phyloP scores from a whole-genome alignment of 1,140 invertebrate genomes.

The Aphidius ervi region DNA sequence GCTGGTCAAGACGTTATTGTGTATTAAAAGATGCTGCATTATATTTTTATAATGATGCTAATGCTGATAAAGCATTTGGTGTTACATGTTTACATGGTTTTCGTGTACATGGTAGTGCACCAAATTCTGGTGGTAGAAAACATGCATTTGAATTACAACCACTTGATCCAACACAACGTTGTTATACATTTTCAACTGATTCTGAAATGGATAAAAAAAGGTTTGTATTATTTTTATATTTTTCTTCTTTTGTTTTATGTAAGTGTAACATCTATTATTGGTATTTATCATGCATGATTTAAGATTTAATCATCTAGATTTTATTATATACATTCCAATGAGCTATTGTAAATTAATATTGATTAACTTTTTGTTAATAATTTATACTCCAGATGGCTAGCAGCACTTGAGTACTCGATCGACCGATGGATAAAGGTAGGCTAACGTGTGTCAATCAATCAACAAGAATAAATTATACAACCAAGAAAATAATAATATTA shows the following conservation, averaged over 20 bases:
- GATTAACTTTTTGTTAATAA: slow-evolving; percentile 17
- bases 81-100: slow-evolving; percentile 93
- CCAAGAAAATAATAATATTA: too few relatives aligned
- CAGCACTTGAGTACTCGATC: slow-evolving; percentile 90
- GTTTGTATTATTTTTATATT: slow-evolving; percentile 37
- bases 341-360: neutral
- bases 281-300: too few relatives aligned
- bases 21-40: slow-evolving; percentile 92
- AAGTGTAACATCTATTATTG: too few relatives aligned
- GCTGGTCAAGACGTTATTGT: slow-evolving; percentile 88
- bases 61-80: slow-evolving; percentile 81
- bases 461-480: slow-evolving; percentile 6
- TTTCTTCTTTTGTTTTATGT: too few relatives aligned
- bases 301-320: neutral
- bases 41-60: slow-evolving; percentile 88
- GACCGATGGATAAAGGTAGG: slow-evolving; percentile 93
- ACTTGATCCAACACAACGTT: slow-evolving; percentile 77
- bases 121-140: slow-evolving; percentile 70
- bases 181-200: slow-evolving; percentile 90
- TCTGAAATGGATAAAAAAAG: slow-evolving; percentile 93
- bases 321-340: neutral
- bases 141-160: slow-evolving; percentile 89
- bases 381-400: slow-evolving; percentile 78
- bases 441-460: slow-evolving; percentile 50
- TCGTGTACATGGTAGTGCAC: slow-evolving; percentile 74